Evolutionary conservation across 2,797 vertebrate species (phyloP), one percentile per base, ranked within the genome.

Genomic region (Cossypha dichroa): DNA sequence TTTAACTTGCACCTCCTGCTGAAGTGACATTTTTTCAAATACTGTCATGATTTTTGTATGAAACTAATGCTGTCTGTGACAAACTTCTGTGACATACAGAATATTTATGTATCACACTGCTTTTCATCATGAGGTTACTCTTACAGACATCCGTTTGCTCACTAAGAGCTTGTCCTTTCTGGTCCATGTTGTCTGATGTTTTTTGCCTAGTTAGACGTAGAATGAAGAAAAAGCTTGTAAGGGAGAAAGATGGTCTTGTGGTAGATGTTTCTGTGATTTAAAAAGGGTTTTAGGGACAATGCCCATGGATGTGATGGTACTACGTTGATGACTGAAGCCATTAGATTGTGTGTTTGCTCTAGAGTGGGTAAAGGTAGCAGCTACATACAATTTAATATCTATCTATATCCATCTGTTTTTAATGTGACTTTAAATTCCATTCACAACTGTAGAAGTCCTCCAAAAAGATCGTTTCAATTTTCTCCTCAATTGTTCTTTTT

Each of bases 401-500:
- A 40, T 58, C 26, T 77, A 4, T 55, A 55, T 63, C 36, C 36
- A 33, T 93, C 77, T 96, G 81, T 9, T 95, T 92, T 87, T 79
- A 85, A 85, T 93, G 18, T 66, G 20, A 31, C 51, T 94, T 92
- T 62, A 82, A 87, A 79, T 87, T 93, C 63, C n/a, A 23, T 74
- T 89, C 78, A 68, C 49, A 68, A 34, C 45, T 85, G 33, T 81
- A 86, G 58, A 80, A 51, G 18, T 91, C 22, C 7, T 84, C 41
- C 70, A 31, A 75, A 81, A 93, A 13, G 7, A 69, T 76, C 40
- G 43, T 76, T 95, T 73, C 25, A 12, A 11, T 83, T 83, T 92
- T 68, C 20, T 84, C 15, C 74, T 88, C 51, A 80, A 77, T 89
- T 93, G 88, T 94, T 95, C 26, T 81, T 78, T 79, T 82, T 68